Percentiles rank a stretch among this genome's conserved stretches.
These are phyloP conservation scores for Calidris pygmaea DNA, from an alignment of 2,113 vertebrate species.

Conservation along the genomic window DNA sequence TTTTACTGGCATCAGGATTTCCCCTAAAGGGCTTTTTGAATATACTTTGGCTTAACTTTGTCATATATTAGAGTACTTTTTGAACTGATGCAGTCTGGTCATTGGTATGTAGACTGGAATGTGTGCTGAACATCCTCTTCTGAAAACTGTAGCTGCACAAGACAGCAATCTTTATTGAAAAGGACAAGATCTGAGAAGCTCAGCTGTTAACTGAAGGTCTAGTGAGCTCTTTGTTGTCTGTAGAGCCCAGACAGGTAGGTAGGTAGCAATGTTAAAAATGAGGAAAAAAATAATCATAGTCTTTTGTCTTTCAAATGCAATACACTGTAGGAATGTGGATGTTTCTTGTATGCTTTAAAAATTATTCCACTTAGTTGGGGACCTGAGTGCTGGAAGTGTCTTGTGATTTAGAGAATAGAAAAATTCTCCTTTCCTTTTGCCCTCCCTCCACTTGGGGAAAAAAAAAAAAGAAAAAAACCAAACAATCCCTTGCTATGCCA, in stretches of 20 bases:
- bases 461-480: neutral
- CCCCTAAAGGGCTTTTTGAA: neutral
- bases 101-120: neutral
- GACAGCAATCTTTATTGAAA: neutral
- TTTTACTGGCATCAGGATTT: neutral
- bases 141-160: neutral
- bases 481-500: neutral
- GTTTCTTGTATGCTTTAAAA: neutral
- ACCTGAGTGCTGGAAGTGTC: neutral
- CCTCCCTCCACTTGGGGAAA: neutral
- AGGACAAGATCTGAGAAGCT: neutral
- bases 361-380: neutral
- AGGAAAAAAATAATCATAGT: neutral
- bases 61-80: neutral
- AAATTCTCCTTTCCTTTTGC: neutral
- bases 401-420: neutral
- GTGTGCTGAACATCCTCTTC: neutral
- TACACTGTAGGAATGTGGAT: neutral
- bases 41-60: neutral
- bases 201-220: neutral
- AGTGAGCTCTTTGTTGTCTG: neutral
- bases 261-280: neutral
- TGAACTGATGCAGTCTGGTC: neutral
- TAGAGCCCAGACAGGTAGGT: neutral
- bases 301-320: neutral